Evolutionary conservation across 2,113 vertebrate species (phyloP).

Genomic region (Bufo gargarizans): DNA sequence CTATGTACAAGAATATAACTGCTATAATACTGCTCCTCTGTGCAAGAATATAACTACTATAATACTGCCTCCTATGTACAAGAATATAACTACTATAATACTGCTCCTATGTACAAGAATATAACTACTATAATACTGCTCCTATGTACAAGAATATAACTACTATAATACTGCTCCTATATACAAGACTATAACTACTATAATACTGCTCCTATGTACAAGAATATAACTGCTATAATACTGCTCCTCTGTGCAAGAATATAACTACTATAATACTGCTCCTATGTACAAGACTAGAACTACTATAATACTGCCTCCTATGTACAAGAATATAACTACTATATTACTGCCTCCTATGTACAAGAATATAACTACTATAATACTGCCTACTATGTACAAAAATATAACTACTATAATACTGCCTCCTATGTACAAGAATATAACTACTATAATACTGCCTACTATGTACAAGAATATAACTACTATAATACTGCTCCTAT

Average conservation of each 20-base stretch:
- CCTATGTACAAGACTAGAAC: not conserved
- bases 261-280: slow-evolving; percentile 20
- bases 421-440: not conserved
- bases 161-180: slow-evolving; percentile 1
- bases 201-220: not conserved
- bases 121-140: not conserved
- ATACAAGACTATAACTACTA: not conserved
- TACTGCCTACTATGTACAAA: not conserved
- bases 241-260: not conserved
- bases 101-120: not conserved
- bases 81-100: slow-evolving; percentile 7
- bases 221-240: slow-evolving; percentile 20
- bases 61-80: not conserved
- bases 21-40: not conserved
- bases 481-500: not conserved
- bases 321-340: slow-evolving; percentile 9
- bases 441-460: slow-evolving; percentile 6
- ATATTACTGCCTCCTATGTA: not conserved
- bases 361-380: slow-evolving; percentile 14
- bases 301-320: not conserved
- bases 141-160: not conserved
- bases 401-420: slow-evolving; percentile 10
- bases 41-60: not conserved
- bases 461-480: not conserved
- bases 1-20: slow-evolving; percentile 2